Base-by-base conservation (phyloP, 2,888 invertebrate genomes). In the Noctua fimbriata region DNA sequence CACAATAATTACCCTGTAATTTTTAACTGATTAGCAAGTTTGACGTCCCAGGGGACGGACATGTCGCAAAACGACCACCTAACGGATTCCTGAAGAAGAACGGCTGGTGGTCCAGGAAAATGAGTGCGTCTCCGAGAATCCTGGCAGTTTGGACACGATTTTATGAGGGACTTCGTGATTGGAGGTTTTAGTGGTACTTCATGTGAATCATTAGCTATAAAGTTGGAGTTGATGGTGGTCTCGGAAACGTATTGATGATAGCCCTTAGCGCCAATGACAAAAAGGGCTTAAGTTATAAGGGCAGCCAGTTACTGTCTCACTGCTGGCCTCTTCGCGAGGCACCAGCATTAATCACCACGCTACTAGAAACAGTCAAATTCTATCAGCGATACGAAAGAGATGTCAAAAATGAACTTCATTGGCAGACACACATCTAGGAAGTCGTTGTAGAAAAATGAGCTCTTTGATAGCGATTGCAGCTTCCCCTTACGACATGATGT, bases 1-100 rank as follows among this genome's bases (percentile, higher is more conserved):
- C 66, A 82, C 70, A 75, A 81, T 85, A 83, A 88, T 87, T 87
- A 78, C 73, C 41, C 58, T 76, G 82, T 87, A 81, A 85, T 88
- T 88, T 82, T 85, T 79, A 78, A 70, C 81, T 81, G 83, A 87
- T 83, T 82, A 80, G 69, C 69, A 67, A 77, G 41, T 73, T 73
- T 69, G 66, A 74, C 60, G 73, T 70, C 28, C 63, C 67, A 49
- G 71, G 66, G 32, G 41, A 58, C 47, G 76, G 74, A 77, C 66
- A 72, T 75, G 74, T 65, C 70, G 66, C 67, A n/a, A 66, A 41
- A 70, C 16, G 82, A 66, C 69, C 73, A 14, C 28, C 55, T 76
- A 81, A 80, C 83, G 44, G 73, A 73, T 88, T 80, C 60, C 32
- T 9, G 32, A 36, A 67, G 52, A 28, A 69, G 63, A 28, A 21